Percentiles rank a stretch among this genome's conserved stretches.
phyloP scores from a whole-genome alignment of 2,888 invertebrate species.

The Stenichneumon culpator region DNA sequence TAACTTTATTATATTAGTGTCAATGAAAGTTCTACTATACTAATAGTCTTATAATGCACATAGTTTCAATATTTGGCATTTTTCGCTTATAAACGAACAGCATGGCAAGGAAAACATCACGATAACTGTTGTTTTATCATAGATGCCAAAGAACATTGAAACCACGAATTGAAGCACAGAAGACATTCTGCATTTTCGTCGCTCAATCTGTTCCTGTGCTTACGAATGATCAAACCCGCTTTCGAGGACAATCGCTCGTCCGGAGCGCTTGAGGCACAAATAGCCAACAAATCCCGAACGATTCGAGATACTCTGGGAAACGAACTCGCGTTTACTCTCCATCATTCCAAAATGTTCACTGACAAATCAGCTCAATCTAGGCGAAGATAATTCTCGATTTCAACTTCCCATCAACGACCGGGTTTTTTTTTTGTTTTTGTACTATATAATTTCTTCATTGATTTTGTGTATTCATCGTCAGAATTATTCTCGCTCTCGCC shows the following conservation, averaged over 20 bases:
- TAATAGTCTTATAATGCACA: neutral
- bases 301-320: slow-evolving; percentile 26
- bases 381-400: slow-evolving; percentile 37
- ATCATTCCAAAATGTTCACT: slow-evolving; percentile 39
- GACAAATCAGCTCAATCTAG: slow-evolving; percentile 14
- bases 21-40: neutral
- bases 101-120: neutral
- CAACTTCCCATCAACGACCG: neutral
- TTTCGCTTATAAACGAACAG: no score
- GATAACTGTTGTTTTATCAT: slow-evolving; percentile 2
- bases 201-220: slow-evolving; percentile 40
- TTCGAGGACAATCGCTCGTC: slow-evolving; percentile 33
- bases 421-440: neutral
- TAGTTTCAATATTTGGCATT: no score
- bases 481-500: neutral
- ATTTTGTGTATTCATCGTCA: slow-evolving; percentile 17
- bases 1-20: neutral
- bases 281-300: slow-evolving; percentile 40
- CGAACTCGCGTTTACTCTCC: slow-evolving; percentile 29
- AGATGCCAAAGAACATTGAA: slow-evolving; percentile 17
- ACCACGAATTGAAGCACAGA: slow-evolving; percentile 48
- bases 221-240: slow-evolving; percentile 39
- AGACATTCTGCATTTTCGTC: slow-evolving; percentile 31
- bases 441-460: slow-evolving; percentile 14
- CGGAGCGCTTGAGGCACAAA: slow-evolving; percentile 39